A percentile compares a stretch with the other conserved stretches of the same genome.
phyloP scores from a whole-genome alignment of 2,113 vertebrate species.

The Oryzias javanicus region DNA sequence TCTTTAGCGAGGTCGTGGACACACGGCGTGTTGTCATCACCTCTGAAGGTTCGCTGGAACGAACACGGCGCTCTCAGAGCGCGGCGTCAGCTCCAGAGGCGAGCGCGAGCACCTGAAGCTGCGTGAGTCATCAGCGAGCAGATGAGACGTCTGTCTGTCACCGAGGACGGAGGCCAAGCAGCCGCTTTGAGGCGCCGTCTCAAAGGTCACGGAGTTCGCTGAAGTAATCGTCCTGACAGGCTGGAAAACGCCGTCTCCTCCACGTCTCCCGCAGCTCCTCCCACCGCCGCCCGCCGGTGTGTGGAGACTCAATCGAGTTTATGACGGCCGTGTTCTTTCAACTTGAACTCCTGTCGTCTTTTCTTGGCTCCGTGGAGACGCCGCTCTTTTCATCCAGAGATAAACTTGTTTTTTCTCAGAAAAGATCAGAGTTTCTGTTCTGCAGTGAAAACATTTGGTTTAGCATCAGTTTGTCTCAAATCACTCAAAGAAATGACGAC shows the following conservation, averaged over 20 bases:
- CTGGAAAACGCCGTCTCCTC: constrained; percentile 22
- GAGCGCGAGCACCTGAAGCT: constrained; percentile 21
- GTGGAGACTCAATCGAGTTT: constrained; percentile 37
- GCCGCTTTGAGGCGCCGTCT: constrained; percentile 41
- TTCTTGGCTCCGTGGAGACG: background rate
- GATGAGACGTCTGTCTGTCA: constrained; percentile 40
- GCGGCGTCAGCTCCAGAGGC: no score
- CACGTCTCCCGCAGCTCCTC: constrained; percentile 6
- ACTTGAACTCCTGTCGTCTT: background rate
- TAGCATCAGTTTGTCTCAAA: no score
- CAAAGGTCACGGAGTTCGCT: constrained; percentile 58
- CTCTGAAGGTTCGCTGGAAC: no score
- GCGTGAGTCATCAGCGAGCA: constrained; percentile 36
- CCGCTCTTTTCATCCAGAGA: no score
- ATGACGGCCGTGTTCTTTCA: constrained; percentile 13
- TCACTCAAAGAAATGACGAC: no score
- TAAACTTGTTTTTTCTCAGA: no score
- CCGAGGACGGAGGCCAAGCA: constrained; percentile 9
- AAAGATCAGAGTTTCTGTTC: no score
- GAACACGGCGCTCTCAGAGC: no score
- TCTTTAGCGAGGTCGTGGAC: no score
- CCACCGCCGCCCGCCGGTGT: constrained; percentile 6
- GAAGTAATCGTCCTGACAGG: constrained; percentile 63
- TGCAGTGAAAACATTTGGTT: no score
- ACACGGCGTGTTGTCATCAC: no score